phyloP scores from a whole-genome alignment of 2,797 vertebrate genomes.

The Cirrhinus mrigala region DNA sequence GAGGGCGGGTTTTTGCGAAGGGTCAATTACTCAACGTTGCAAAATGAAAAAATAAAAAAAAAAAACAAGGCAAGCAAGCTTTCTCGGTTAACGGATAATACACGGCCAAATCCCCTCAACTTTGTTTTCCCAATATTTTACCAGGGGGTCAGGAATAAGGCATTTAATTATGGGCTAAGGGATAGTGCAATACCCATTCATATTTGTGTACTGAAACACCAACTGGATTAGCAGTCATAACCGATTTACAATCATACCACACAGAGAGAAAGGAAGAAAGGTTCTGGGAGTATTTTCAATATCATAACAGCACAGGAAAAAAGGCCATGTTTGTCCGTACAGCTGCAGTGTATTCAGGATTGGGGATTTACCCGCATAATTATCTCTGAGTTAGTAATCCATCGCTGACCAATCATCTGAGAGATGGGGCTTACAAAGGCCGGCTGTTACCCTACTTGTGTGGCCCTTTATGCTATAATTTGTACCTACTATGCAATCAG shows the following conservation, averaged over 20 bases:
- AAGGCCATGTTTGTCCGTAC: constrained; percentile 74
- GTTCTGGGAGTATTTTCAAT: constrained; percentile 55
- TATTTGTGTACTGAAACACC: constrained; percentile 49
- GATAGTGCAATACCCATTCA: constrained; percentile 39
- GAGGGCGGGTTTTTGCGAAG: too few species aligned
- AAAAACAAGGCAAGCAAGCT: neutral
- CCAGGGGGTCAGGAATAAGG: constrained; percentile 11
- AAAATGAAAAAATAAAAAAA: neutral
- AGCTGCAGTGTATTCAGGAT: constrained; percentile 82
- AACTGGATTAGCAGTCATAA: constrained; percentile 53
- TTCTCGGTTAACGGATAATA: neutral
- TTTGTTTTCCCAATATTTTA: constrained; percentile 25
- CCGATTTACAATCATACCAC: constrained; percentile 46
- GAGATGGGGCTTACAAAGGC: constrained; percentile 80
- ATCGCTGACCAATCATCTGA: constrained; percentile 82
- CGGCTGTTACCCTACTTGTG: constrained; percentile 82
- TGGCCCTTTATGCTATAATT: constrained; percentile 79
- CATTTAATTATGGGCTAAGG: constrained; percentile 39
- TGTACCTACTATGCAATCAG: constrained; percentile 82
- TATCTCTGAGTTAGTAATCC: constrained; percentile 85
- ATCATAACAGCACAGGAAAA: constrained; percentile 59
- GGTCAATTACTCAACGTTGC: neutral
- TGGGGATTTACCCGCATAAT: constrained; percentile 83
- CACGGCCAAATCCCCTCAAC: constrained; percentile 1
- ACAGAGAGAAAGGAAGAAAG: constrained; percentile 24